Conservation (phyloP, 2,113 vertebrate genomes). For the Sminthopsis crassicaudata region DNA sequence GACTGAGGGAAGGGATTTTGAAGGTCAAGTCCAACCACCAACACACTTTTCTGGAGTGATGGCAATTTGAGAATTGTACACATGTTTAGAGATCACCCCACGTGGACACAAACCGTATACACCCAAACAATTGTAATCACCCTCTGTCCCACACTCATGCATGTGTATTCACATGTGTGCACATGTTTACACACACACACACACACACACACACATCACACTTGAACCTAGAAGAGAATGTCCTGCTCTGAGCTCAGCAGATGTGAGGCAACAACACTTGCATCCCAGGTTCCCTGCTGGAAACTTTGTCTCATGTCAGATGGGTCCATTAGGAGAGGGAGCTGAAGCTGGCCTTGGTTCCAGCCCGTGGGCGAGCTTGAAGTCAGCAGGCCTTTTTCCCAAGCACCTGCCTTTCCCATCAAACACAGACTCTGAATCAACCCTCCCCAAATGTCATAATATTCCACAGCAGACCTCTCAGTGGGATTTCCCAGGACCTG, state of each 20-base stretch:
- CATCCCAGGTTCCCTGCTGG: neutral
- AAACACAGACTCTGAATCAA: neutral
- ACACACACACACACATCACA: neutral
- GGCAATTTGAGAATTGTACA: neutral
- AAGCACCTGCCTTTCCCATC: neutral
- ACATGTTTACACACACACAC: neutral
- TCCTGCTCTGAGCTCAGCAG: neutral
- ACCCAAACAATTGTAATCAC: neutral
- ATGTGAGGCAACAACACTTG: neutral
- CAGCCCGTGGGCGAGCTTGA: neutral
- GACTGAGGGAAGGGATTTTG: neutral
- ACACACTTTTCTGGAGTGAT: neutral
- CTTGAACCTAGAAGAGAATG: neutral
- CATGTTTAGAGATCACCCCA: neutral
- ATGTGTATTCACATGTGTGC: neutral
- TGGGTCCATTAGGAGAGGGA: neutral
- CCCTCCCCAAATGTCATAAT: neutral
- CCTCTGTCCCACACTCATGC: neutral
- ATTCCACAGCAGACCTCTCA: neutral
- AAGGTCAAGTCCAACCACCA: neutral
- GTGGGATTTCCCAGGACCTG: neutral
- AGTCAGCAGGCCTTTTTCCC: neutral
- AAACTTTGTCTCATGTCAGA: neutral
- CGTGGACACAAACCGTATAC: neutral
- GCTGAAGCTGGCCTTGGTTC: neutral